Conservation (phyloP, 2,888 invertebrate species). For the Ormyrus nitidulus region DNA sequence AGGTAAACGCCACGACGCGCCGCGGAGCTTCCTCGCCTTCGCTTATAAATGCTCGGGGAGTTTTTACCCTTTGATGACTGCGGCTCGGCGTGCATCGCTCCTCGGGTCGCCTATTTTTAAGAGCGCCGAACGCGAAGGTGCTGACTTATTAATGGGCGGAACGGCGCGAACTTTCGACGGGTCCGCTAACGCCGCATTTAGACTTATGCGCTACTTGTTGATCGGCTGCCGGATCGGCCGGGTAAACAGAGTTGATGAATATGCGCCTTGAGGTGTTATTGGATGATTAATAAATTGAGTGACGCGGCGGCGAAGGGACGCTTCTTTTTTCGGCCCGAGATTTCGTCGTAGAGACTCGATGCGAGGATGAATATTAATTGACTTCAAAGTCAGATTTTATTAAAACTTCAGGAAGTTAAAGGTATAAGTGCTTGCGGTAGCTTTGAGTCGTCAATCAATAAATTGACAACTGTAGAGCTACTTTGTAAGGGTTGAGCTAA, state of each 20-base stretch:
- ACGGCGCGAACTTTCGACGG: conserved; percentile 8
- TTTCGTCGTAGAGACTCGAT: too few species aligned
- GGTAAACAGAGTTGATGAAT: not conserved
- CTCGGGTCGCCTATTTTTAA: conserved; percentile 40
- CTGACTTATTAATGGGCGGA: conserved; percentile 46
- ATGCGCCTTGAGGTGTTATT: not conserved
- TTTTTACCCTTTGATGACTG: conserved; percentile 43
- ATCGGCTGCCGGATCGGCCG: not conserved
- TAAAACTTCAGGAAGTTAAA: too few species aligned
- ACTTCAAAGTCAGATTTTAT: too few species aligned
- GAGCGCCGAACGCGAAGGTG: conserved; percentile 48
- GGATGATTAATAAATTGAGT: not conserved
- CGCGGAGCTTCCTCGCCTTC: conserved; percentile 13
- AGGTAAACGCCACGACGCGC: conserved; percentile 39
- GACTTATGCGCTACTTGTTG: not conserved
- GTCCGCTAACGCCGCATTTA: conserved; percentile 8
- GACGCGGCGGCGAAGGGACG: too few species aligned
- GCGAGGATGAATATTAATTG: too few species aligned
- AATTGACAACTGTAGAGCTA: too few species aligned
- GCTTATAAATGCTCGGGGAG: conserved; percentile 33
- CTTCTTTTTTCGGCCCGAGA: too few species aligned
- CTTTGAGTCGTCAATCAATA: too few species aligned
- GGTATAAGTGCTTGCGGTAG: too few species aligned
- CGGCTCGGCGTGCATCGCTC: not conserved
- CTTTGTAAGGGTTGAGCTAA: too few species aligned